phyloP scores from a whole-genome alignment of 37 sponge, comb jelly and placozoan genomes.

The Diacarnus erythraeanus region DNA sequence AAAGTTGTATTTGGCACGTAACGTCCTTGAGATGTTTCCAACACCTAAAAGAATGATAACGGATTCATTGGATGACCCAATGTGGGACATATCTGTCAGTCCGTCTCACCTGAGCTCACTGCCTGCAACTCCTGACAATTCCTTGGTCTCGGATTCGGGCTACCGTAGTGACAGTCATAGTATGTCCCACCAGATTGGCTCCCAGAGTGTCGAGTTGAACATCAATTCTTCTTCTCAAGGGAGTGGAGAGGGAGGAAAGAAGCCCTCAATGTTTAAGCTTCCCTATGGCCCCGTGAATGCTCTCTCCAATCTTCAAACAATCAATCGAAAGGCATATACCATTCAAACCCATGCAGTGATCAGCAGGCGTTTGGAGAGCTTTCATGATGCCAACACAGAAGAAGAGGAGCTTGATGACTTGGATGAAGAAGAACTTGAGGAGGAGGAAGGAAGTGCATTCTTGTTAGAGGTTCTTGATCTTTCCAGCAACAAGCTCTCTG shows the following conservation, averaged over 20 bases:
- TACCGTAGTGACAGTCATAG: constrained; percentile 4
- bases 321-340: background rate
- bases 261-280: background rate
- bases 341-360: constrained; percentile 22
- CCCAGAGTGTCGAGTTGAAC: background rate
- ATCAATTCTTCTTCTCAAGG: background rate
- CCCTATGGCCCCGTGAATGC: constrained; percentile 1
- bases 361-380: constrained; percentile 34
- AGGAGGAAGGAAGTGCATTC: background rate
- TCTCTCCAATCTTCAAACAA: background rate
- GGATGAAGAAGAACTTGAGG: background rate
- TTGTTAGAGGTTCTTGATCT: constrained; percentile 60
- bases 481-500: constrained; percentile 56
- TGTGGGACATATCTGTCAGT: background rate
- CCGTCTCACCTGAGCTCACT: background rate
- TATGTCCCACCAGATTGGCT: background rate
- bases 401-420: constrained; percentile 44
- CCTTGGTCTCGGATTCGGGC: constrained; percentile 1
- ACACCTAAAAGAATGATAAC: background rate
- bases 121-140: background rate
- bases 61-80: background rate
- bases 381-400: constrained; percentile 24
- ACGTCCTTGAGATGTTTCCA: constrained; percentile 55
- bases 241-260: background rate
- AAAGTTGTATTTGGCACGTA: constrained; percentile 47